Base-by-base conservation (phyloP, 2,113 vertebrate species). In the Ochotona princeps region DNA sequence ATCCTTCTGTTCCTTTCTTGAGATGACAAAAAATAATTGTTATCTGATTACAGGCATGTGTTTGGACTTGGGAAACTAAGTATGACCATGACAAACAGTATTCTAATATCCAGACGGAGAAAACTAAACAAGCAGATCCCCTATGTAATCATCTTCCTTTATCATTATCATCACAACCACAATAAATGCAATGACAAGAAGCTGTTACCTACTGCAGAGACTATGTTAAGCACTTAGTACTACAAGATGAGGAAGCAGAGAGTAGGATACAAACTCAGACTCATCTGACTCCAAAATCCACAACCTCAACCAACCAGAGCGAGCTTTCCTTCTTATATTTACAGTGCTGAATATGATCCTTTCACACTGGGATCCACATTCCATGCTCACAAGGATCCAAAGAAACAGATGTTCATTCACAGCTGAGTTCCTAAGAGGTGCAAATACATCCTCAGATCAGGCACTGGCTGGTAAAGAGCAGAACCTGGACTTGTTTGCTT, bases 201-300 rank as follows among this genome's bases (percentile, higher is more conserved):
- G n/a, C 5, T 17, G 32, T 84, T 93, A 73, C 54, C 51, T 4
- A 15, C 1, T 47, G 44, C 35, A 88, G 73, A 81, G 84, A 75
- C 26, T n/a, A 32, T 21, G n/a, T 25, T 21, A 78, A 87, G 5
- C 63, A 67, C 67, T 60, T 51, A 76, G 66, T 86, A 76, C 57
- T 61, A 2, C 63, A 66, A 78, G 25, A 78, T 57, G 38, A 63
- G 38, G 17, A 85, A 73, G 18, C 14, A 67, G 76, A 66, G 86
- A 89, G 25, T 49, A 5, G 44, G 12, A 74, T 87, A 92, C 82
- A 89, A 57, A 92, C 21, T 70, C 80, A 90, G 30, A 63, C 47
- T 74, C 81, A 1, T n/a, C 65, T 70, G 25, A 38, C 49, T 73
- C 65, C 35, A 23, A 70, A 87, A 54, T 47, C 76, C 26, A 32